Evolutionary conservation across 2,888 invertebrate species (phyloP).

Genomic region (Lydus trimaculatus): DNA sequence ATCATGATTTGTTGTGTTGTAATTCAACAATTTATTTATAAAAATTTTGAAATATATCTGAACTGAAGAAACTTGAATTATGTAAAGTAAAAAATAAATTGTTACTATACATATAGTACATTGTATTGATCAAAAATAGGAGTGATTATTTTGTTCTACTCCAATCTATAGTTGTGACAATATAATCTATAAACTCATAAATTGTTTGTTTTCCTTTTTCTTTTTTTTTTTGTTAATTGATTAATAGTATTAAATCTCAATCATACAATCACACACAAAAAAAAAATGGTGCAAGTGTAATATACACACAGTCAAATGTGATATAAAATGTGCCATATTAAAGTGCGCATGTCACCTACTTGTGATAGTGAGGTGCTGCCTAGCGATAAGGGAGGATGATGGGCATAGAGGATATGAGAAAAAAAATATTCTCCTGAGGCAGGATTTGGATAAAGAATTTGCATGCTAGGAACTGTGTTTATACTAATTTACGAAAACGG

Average conservation of each 20-base stretch:
- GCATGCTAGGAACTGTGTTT: conserved; percentile 54
- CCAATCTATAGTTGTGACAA: conserved; percentile 5
- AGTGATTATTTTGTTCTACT: background rate
- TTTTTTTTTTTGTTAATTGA: too few species aligned
- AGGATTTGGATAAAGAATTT: conserved; percentile 10
- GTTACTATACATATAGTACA: too few species aligned
- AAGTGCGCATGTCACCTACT: conserved; percentile 63
- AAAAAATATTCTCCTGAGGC: background rate
- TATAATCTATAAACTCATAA: background rate
- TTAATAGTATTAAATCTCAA: conserved; percentile 38
- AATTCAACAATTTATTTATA: too few species aligned
- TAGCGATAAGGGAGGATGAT: conserved; percentile 45
- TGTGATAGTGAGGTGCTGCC: conserved; percentile 58
- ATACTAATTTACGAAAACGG: conserved; percentile 55
- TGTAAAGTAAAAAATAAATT: too few species aligned
- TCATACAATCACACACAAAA: conserved; percentile 54
- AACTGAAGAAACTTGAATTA: background rate
- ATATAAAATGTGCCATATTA: conserved; percentile 58
- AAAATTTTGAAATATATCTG: background rate
- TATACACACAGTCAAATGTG: conserved; percentile 57
- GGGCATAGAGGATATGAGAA: background rate
- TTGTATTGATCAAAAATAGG: background rate
- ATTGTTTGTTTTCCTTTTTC: conserved; percentile 2
- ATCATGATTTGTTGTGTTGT: background rate
- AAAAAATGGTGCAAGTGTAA: conserved; percentile 60